Evolutionary conservation across 1,140 invertebrate species (phyloP), one percentile per base, ranked within the genome.

Genomic region (Drosophila ercepeae): DNA sequence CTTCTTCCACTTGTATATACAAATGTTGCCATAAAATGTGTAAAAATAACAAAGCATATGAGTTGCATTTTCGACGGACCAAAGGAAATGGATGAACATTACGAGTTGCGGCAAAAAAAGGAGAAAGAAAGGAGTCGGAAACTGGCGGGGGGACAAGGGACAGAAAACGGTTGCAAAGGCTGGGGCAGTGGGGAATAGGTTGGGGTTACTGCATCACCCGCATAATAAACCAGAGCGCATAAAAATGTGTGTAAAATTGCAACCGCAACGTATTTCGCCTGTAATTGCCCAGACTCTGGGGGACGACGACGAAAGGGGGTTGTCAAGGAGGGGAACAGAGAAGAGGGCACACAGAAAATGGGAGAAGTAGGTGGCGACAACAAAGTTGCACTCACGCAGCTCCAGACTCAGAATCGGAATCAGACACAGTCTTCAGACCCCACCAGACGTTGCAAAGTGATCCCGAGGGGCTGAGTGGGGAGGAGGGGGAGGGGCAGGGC

Each of bases 11-110:
- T 74, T 52, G 53, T 71, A 67, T 46, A 60, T 27, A 60, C 48
- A 51, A 75, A 68, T 68, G 67, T 64, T 59, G 65, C 64, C 59
- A 78, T 79, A 69, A 76, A 84, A 76, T 86, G 81, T 84, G 76
- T 81, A 86, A 76, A 86, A 84, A 84, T 84, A 86, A 86, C 76
- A 86, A 79, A 84, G 75, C 69, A 83, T 73, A 83, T 74, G 78
- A 82, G 74, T 70, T 79, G 65, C 75, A 79, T 70, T 68, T 86
- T 72, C 55, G 76, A 65, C 77, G 61, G 63, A 50, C 36, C 63
- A 65, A 78, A 76, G 68, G 72, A 86, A 86, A 81, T 68, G 72
- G 68, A 74, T 65, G 52, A 60, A 58, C 65, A 70, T 72, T 86
- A 75, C 58, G 67, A 65, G 45, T 50, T 76, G 67, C 32, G 49